These are phyloP conservation scores for Epizoanthus stellaris DNA, from an alignment of 92 coral and sea anemone genomes.

Conservation along the genomic window DNA sequence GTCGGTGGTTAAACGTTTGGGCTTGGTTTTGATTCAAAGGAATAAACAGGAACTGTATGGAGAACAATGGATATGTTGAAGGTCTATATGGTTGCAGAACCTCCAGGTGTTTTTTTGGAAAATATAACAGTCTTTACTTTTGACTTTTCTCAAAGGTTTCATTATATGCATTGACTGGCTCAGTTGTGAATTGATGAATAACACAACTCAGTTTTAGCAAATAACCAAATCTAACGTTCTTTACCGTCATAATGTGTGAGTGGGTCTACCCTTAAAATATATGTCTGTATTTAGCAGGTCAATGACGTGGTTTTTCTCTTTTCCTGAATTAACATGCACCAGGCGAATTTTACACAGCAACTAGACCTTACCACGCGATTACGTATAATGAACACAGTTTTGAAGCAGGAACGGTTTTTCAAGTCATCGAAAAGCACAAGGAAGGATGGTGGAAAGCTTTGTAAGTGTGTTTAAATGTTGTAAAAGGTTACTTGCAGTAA, in stretches of 20 bases:
- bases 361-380: conserved; percentile 16
- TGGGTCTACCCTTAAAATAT: no score
- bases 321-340: background rate
- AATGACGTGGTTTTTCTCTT: background rate
- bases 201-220: no score
- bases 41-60: no score
- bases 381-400: conserved; percentile 25
- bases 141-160: background rate
- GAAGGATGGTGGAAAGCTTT: conserved; percentile 39
- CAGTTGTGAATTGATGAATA: no score
- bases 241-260: no score
- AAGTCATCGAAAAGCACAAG: conserved; percentile 4
- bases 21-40: no score
- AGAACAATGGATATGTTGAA: no score
- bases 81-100: no score
- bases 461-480: background rate
- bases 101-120: background rate
- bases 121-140: background rate
- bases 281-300: background rate
- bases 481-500: no score
- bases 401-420: conserved; percentile 11
- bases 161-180: no score
- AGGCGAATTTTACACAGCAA: conserved; percentile 5
- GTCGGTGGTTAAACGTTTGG: background rate
- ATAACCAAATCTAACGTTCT: no score